These are phyloP conservation scores for Heliconius nattereri DNA, from an alignment of 1,140 invertebrate genomes.

Conservation along the genomic window DNA sequence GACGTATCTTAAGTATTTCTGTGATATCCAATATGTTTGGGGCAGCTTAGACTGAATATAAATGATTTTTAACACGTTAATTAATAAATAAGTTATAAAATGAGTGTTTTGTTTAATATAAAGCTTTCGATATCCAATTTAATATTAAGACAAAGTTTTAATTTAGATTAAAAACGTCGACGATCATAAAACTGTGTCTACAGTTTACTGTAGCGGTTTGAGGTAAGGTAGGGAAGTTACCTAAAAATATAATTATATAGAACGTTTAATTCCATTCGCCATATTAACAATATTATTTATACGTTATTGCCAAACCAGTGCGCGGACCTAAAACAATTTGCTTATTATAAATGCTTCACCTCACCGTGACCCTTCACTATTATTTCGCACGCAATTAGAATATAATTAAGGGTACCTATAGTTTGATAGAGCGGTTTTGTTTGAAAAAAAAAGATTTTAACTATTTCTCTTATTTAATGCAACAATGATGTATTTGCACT, in stretches of 20 bases:
- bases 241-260: too few species aligned
- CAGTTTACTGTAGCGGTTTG: too few species aligned
- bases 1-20: neutral
- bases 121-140: too few species aligned
- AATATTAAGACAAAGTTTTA: too few species aligned
- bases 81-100: neutral
- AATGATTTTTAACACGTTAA: neutral
- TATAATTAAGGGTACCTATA: neutral
- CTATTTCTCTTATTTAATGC: too few species aligned
- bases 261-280: neutral
- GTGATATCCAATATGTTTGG: neutral
- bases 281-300: neutral
- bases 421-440: neutral
- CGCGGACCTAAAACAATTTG: neutral
- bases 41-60: neutral
- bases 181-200: too few species aligned
- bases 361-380: slow-evolving; percentile 16
- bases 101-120: neutral
- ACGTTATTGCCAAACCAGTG: slow-evolving; percentile 1
- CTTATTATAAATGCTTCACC: slow-evolving; percentile 20
- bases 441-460: neutral
- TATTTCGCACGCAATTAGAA: slow-evolving; percentile 26
- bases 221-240: too few species aligned
- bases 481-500: too few species aligned
- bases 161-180: too few species aligned